Conservation (phyloP, 2,113 vertebrate genomes). For the Oryzias celebensis region DNA sequence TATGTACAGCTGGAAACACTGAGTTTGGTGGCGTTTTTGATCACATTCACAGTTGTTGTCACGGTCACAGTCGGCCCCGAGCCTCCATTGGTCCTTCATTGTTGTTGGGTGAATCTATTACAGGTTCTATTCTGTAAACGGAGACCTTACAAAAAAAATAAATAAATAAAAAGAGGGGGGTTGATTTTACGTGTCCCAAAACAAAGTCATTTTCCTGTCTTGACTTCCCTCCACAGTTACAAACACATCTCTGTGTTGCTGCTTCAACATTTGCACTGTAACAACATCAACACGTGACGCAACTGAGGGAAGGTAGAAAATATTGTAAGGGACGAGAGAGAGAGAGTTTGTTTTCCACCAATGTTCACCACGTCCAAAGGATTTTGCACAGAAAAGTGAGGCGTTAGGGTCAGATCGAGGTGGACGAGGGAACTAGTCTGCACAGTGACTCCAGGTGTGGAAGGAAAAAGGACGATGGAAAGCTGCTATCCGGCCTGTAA, state of each 20-base stretch:
- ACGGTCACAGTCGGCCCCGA: background rate
- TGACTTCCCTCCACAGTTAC: background rate
- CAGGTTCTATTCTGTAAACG: no score
- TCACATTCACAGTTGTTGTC: background rate
- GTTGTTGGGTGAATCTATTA: no score
- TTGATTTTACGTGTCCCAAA: no score
- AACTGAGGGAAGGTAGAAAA: constrained; percentile 58
- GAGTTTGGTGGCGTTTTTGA: constrained; percentile 17
- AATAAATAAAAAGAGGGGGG: no score
- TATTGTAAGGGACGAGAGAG: background rate
- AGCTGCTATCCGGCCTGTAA: constrained; percentile 16
- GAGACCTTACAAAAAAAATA: no score
- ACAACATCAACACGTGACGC: constrained; percentile 74
- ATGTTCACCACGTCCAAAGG: constrained; percentile 45
- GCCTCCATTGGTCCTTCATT: constrained; percentile 31
- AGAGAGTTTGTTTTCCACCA: background rate
- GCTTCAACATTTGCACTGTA: constrained; percentile 66
- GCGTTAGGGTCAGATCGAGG: constrained; percentile 30
- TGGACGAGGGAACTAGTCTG: constrained; percentile 13
- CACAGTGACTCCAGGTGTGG: constrained; percentile 53
- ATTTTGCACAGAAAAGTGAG: constrained; percentile 41
- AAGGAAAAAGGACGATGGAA: constrained; percentile 14
- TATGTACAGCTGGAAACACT: constrained; percentile 60
- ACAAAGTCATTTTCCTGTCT: background rate
- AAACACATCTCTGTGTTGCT: background rate